These are phyloP conservation scores for Cyanoramphus novaezelandiae DNA, from an alignment of 2,113 vertebrate species.

Conservation along the genomic window DNA sequence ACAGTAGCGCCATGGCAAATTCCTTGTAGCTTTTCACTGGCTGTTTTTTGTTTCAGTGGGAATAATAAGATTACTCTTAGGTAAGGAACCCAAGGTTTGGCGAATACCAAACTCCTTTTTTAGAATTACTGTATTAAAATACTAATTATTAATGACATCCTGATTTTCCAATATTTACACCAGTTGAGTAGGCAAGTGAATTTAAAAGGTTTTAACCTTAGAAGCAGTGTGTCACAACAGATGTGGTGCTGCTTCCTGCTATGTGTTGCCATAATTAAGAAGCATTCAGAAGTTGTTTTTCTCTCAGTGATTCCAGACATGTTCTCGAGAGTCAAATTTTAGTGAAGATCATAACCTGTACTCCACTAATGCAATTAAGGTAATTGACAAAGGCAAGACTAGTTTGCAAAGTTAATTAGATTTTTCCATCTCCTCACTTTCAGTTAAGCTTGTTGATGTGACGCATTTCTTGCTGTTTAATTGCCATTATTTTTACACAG, in stretches of 20 bases:
- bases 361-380: constrained; percentile 69
- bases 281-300: neutral
- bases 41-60: neutral
- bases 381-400: constrained; percentile 80
- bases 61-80: neutral
- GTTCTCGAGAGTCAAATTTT: constrained; percentile 37
- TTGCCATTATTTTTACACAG: constrained; percentile 53
- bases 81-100: neutral
- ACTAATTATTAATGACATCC: neutral
- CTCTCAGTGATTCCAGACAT: constrained; percentile 28
- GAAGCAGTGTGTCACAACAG: neutral
- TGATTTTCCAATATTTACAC: neutral
- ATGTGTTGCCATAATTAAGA: neutral
- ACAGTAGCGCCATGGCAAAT: neutral
- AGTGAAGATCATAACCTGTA: constrained; percentile 56
- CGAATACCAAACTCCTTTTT: neutral
- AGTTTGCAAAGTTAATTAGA: constrained; percentile 83
- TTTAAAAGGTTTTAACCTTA: neutral
- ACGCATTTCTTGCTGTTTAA: constrained; percentile 69
- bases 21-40: neutral
- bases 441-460: constrained; percentile 76
- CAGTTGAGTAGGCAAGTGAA: neutral
- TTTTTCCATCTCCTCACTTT: constrained; percentile 80
- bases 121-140: neutral
- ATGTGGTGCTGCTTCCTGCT: neutral